These are phyloP conservation scores for Uropsilus gracilis DNA, from an alignment of 2,113 vertebrate genomes.

Conservation along the genomic window DNA sequence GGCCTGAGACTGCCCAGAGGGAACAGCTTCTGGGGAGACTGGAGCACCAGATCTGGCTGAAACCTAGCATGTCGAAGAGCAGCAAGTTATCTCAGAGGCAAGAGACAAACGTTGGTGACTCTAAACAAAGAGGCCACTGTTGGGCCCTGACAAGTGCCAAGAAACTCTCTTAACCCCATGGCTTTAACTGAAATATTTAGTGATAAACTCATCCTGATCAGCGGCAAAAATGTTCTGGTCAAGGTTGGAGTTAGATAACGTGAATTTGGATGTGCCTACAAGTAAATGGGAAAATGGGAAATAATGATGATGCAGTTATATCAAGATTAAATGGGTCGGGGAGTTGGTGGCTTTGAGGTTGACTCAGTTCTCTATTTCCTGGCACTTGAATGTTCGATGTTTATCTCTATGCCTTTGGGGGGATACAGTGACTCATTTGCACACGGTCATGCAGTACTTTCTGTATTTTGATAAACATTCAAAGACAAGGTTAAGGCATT, in stretches of 20 bases:
- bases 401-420: conserved; percentile 60
- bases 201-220: conserved; percentile 50
- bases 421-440: conserved; percentile 76
- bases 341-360: conserved; percentile 6
- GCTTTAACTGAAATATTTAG: conserved; percentile 67
- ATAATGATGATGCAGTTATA: background rate
- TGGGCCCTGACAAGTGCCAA: conserved; percentile 42
- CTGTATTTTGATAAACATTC: conserved; percentile 33
- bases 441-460: conserved; percentile 20
- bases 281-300: conserved; percentile 68
- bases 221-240: background rate
- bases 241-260: conserved; percentile 31
- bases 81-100: conserved; percentile 74
- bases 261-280: conserved; percentile 50
- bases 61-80: conserved; percentile 73
- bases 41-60: conserved; percentile 70
- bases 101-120: conserved; percentile 66
- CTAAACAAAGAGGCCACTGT: conserved; percentile 79
- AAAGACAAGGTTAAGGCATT: background rate
- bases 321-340: background rate
- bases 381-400: background rate
- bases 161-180: conserved; percentile 68
- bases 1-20: background rate
- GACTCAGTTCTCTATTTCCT: conserved; percentile 67
- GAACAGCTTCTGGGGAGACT: background rate